Base-by-base conservation (phyloP, 2,797 vertebrate genomes). In the Melanotaenia maccullochi region DNA sequence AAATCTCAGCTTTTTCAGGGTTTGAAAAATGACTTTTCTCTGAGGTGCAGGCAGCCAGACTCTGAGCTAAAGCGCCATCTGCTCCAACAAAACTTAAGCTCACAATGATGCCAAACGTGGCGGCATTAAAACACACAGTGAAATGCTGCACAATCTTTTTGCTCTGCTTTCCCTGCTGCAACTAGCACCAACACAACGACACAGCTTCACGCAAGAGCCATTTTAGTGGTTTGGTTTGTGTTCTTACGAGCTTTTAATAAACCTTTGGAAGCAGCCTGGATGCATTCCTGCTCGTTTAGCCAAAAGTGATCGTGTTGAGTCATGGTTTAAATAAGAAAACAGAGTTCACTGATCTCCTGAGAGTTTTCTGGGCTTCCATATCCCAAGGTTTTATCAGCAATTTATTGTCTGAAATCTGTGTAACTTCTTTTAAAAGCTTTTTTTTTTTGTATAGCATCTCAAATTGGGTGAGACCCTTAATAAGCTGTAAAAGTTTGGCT, bases 11-110 rank as follows among this genome's bases (percentile, higher is more conserved):
- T 68, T 16, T 47, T 47, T 33, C 57, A 78, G 25, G 62, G 51
- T 80, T 77, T 79, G 51, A 60, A 78, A 67, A 52, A 25, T 28
- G 52, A 8, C 52, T 35, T 55, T 72, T 54, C 42, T 67, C 55
- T 75, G 24, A 52, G 44, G 66, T 47, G 33, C 9, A 58, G 18
- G 32, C 76, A 63, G 83, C 74, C 75, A 58, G 55, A 72, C 66
- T 62, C 22, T 1, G 68, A 85, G 85, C 79, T 73, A 81, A 81
- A 65, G 69, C 71, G 9, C 91, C 91, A 91, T 92, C 90, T 91
- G 90, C 76, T 86, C 51, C 75, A 38, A 60, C 64, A 36, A 75
- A 89, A 88, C 69, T 78, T 83, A 35, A 60, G 76, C 57, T 33
- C 25, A 68, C 25, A 7, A 18, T 0, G 25, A 16, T 66, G 89